phyloP scores from a whole-genome alignment of 2,113 vertebrate species.

The Poecile atricapillus region DNA sequence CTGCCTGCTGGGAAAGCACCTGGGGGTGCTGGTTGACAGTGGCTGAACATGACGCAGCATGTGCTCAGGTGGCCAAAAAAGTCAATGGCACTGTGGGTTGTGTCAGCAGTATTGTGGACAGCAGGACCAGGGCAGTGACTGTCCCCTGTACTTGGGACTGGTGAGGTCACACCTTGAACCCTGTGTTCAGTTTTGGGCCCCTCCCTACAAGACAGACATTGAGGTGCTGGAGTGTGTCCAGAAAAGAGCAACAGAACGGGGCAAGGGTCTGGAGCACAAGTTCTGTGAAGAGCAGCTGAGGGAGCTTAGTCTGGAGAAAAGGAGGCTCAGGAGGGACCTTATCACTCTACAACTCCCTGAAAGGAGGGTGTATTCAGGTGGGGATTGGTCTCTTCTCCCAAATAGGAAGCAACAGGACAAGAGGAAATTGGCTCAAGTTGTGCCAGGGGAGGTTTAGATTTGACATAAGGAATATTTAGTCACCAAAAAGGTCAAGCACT shows the following conservation, averaged over 20 bases:
- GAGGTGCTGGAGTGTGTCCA: not conserved
- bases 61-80: not conserved
- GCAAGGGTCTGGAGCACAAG: not conserved
- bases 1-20: not conserved
- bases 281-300: not conserved
- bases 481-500: not conserved
- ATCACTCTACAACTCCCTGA: not conserved
- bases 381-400: not conserved
- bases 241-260: not conserved
- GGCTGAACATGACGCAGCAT: fast-evolving
- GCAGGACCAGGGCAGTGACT: not conserved
- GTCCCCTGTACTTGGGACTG: not conserved
- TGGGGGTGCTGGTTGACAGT: not conserved
- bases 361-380: not conserved
- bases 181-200: not conserved
- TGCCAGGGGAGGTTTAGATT: not conserved
- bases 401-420: not conserved
- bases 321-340: not conserved
- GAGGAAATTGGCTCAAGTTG: not conserved
- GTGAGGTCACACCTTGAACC: not conserved
- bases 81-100: not conserved
- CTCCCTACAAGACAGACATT: not conserved
- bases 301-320: not conserved
- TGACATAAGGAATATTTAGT: not conserved
- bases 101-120: not conserved